Evolutionary conservation across 1,140 invertebrate genomes (phyloP), one percentile per base, ranked within the genome.

Genomic region (Apis dorsata): DNA sequence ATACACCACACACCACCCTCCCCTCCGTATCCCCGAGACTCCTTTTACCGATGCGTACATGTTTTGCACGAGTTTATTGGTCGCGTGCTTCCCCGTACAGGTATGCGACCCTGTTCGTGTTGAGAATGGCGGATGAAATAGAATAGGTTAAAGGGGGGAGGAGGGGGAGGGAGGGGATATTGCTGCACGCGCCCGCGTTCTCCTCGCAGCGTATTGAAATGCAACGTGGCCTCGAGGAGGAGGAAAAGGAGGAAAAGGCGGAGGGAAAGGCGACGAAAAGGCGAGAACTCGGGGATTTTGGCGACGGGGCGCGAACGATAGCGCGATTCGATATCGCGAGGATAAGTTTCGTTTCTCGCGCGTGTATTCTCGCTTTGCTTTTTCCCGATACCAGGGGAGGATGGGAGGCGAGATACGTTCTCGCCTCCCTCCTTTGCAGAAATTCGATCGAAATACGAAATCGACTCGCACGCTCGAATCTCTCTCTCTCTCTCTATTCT

Each of bases 51-150:
- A 62, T 79, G 84, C 87, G 86, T 88, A 84, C 74, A 88, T 86
- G 87, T 84, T 88, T 88, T 81, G 87, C 66, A 34, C 74, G 74
- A 84, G 86, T 88, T 88, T 88, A 88, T 88, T 88, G 86, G 84
- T 88, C 87, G 87, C 87, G 87, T 76, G 86, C 72, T 85, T 59
- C 59, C 59, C 34, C 19, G 63, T 62, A 57, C 85, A 84, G 59
- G 83, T 79, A 74, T 75, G 84, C 34, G 79, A 82, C 76, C 79
- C 72, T 68, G 49, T 88, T 85, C 86, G 86, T 85, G 87, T 85
- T 44, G 77, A 0, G 80, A 88, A 83, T 88, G 68, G 77, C 49
- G 73, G 72, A 55, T 83, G 68, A 83, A 55, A 80, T 60, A 66
- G 63, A 62, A 21, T 44, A 57, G 17, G 24, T n/a, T 73, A 51